phyloP scores from a whole-genome alignment of 2,113 vertebrate genomes.

The Corvus hawaiiensis region DNA sequence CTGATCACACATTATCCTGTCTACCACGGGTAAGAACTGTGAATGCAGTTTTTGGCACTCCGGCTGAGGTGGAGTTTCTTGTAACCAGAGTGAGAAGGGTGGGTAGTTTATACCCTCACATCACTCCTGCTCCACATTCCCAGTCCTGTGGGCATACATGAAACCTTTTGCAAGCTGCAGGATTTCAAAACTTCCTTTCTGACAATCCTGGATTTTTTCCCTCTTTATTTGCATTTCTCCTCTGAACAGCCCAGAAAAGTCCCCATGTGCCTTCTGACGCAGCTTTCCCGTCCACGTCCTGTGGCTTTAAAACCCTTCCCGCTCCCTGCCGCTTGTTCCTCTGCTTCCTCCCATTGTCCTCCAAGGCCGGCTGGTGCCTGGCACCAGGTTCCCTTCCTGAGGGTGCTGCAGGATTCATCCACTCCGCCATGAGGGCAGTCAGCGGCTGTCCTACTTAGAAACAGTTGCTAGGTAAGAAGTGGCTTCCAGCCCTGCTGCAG shows the following conservation, averaged over 20 bases:
- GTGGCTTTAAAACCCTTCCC: slow-evolving; percentile 37
- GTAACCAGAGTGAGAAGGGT: background rate
- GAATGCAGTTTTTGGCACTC: background rate
- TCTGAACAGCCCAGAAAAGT: background rate
- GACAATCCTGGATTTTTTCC: background rate
- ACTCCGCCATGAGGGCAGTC: slow-evolving; percentile 46
- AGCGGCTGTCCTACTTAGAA: slow-evolving; percentile 67
- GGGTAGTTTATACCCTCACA: background rate
- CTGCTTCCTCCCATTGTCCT: slow-evolving; percentile 45
- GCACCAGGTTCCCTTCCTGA: slow-evolving; percentile 53
- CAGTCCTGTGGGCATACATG: background rate
- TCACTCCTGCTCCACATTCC: background rate
- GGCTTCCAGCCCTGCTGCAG: slow-evolving; percentile 61
- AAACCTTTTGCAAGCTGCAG: background rate
- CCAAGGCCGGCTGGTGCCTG: slow-evolving; percentile 36
- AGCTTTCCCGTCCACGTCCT: background rate
- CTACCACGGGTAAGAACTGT: background rate
- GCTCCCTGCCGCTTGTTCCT: background rate
- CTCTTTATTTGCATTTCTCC: slow-evolving; percentile 28
- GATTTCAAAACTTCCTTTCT: background rate
- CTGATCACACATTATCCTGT: background rate
- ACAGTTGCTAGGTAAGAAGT: slow-evolving; percentile 68
- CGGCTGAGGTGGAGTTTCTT: background rate
- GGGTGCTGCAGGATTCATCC: slow-evolving; percentile 55
- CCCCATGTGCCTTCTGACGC: background rate